These are phyloP conservation scores for Plebejus anna DNA, from an alignment of 2,888 invertebrate species.

Conservation along the genomic window DNA sequence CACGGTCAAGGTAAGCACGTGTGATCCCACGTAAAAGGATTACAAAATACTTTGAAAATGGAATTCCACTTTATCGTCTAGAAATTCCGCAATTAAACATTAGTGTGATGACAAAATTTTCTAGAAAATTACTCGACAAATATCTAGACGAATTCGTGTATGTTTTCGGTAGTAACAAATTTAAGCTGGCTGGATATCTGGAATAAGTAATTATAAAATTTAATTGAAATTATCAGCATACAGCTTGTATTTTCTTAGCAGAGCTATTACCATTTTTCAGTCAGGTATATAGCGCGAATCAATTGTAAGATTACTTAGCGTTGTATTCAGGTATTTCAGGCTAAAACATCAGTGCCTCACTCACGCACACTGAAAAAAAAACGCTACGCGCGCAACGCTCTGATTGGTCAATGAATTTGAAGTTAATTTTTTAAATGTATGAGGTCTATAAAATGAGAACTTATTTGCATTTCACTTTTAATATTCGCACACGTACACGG, in stretches of 20 bases:
- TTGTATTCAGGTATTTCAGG: neutral
- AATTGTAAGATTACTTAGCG: neutral
- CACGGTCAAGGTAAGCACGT: constrained; percentile 60
- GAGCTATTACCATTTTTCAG: too few species aligned
- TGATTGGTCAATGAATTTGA: neutral
- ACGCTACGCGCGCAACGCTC: neutral
- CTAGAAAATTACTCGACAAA: neutral
- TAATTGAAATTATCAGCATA: neutral
- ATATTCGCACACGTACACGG: too few species aligned
- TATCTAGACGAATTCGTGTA: neutral
- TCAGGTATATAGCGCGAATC: too few species aligned
- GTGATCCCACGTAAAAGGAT: neutral
- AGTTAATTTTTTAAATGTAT: neutral
- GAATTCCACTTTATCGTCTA: neutral
- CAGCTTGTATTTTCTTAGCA: neutral
- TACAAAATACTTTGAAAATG: neutral
- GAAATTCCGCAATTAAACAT: neutral
- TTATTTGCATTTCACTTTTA: too few species aligned
- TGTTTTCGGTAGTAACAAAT: neutral
- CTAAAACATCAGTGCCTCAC: neutral
- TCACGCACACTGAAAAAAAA: neutral
- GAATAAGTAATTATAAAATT: neutral
- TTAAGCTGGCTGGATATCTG: neutral
- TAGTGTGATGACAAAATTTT: neutral
- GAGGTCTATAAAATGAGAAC: too few species aligned